Evolutionary conservation across 2,797 vertebrate species (phyloP).

Genomic region (Poecilia gillii): DNA sequence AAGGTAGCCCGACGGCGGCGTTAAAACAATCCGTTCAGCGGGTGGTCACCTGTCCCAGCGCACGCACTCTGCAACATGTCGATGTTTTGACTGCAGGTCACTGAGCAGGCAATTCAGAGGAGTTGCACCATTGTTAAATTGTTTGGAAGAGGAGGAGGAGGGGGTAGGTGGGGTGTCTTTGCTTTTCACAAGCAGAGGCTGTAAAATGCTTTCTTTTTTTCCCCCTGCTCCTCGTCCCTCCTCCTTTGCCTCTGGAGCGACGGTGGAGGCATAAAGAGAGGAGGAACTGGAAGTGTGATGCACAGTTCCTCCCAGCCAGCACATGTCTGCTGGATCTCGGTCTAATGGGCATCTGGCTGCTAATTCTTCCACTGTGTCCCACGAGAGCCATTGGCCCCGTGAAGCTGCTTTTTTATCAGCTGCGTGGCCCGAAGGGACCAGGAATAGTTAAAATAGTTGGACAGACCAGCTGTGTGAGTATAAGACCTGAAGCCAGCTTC

Average conservation of each 20-base stretch:
- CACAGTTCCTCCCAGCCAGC: conserved; percentile 34
- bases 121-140: conserved; percentile 45
- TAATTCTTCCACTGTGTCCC: conserved; percentile 55
- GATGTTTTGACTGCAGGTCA: conserved; percentile 14
- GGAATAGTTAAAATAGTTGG: conserved; percentile 39
- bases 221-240: conserved; percentile 26
- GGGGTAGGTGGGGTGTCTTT: conserved; percentile 32
- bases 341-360: conserved; percentile 67
- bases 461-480: conserved; percentile 56
- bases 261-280: conserved; percentile 49
- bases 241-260: conserved; percentile 42
- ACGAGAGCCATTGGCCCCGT: conserved; percentile 40
- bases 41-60: conserved; percentile 39
- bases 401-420: conserved; percentile 60
- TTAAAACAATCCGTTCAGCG: conserved; percentile 36
- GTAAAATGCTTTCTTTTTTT: conserved; percentile 55
- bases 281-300: conserved; percentile 41
- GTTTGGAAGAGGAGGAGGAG: conserved; percentile 15
- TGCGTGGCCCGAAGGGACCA: conserved; percentile 43
- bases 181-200: conserved; percentile 65
- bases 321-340: conserved; percentile 46
- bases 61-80: conserved; percentile 4
- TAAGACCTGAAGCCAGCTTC: conserved; percentile 22
- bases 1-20: conserved; percentile 32
- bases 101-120: conserved; percentile 25